These are phyloP conservation scores for Micromussa lordhowensis DNA, from an alignment of 92 coral and sea anemone genomes.

Conservation along the genomic window DNA sequence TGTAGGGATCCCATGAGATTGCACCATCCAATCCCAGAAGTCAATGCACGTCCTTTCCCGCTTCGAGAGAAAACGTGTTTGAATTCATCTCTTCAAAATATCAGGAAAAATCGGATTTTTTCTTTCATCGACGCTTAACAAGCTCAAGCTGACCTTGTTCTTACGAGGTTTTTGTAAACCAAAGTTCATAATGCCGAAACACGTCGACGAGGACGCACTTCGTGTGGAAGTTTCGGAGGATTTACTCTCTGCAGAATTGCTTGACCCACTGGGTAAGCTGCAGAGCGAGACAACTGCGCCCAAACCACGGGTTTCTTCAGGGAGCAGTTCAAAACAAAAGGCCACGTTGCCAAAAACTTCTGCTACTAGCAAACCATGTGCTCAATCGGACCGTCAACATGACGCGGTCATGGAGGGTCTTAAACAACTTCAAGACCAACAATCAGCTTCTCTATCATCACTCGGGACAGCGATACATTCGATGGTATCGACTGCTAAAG, in stretches of 20 bases:
- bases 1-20: slow-evolving; percentile 46
- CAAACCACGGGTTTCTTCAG: background rate
- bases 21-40: slow-evolving; percentile 43
- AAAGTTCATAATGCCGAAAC: background rate
- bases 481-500: background rate
- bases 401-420: background rate
- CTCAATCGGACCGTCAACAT: background rate
- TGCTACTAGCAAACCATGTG: background rate
- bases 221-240: background rate
- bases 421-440: slow-evolving; percentile 8
- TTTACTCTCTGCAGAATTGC: background rate
- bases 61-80: slow-evolving; percentile 3
- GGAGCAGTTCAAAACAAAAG: background rate
- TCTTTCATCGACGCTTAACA: background rate
- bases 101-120: background rate
- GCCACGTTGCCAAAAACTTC: background rate
- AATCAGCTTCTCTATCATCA: background rate
- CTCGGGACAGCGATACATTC: background rate
- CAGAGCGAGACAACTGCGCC: background rate
- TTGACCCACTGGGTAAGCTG: background rate
- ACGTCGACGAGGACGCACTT: background rate
- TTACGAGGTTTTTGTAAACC: background rate
- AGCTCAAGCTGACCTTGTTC: background rate
- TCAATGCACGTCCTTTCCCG: slow-evolving; percentile 26
- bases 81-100: slow-evolving; percentile 3